Conservation (phyloP, 2,888 invertebrate species). For the Agapostemon virescens region DNA sequence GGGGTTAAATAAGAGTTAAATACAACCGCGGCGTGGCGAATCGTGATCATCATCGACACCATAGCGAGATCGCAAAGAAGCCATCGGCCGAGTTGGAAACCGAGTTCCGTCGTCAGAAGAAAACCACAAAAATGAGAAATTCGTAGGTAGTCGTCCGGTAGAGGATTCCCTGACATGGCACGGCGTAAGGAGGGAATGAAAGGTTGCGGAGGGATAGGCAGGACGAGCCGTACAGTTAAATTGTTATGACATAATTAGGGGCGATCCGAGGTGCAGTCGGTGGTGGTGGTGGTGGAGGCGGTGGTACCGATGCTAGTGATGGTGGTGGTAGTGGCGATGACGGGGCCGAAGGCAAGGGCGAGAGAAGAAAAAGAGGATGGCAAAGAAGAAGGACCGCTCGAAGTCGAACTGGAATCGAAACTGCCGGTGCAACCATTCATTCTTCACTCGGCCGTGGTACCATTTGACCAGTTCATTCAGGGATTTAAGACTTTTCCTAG, state of each 20-base stretch:
- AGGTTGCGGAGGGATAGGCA: constrained; percentile 41
- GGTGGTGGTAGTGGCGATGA: constrained; percentile 15
- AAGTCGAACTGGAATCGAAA: constrained; percentile 66
- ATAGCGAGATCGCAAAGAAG: background rate
- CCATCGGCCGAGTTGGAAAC: background rate
- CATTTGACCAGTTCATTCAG: constrained; percentile 74
- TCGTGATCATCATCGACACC: background rate
- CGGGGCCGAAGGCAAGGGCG: constrained; percentile 15
- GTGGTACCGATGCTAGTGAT: constrained; percentile 23
- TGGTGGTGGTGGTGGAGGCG: constrained; percentile 27
- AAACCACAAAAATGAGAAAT: constrained; percentile 40
- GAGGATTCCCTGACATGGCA: constrained; percentile 17
- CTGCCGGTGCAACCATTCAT: constrained; percentile 73
- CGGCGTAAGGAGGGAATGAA: constrained; percentile 41
- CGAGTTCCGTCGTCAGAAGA: constrained; percentile 18
- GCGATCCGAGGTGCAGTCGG: constrained; percentile 63
- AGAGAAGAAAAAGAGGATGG: constrained; percentile 29
- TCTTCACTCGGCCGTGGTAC: constrained; percentile 70
- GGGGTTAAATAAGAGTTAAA: too few relatives aligned
- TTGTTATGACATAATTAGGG: constrained; percentile 80
- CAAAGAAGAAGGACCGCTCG: constrained; percentile 44
- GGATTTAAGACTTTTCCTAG: constrained; percentile 75
- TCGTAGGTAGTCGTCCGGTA: background rate
- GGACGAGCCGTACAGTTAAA: constrained; percentile 68
- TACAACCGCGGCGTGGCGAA: background rate